These are phyloP conservation scores for Phrynocephalus forsythii DNA, from an alignment of 2,797 vertebrate genomes.

Conservation along the genomic window DNA sequence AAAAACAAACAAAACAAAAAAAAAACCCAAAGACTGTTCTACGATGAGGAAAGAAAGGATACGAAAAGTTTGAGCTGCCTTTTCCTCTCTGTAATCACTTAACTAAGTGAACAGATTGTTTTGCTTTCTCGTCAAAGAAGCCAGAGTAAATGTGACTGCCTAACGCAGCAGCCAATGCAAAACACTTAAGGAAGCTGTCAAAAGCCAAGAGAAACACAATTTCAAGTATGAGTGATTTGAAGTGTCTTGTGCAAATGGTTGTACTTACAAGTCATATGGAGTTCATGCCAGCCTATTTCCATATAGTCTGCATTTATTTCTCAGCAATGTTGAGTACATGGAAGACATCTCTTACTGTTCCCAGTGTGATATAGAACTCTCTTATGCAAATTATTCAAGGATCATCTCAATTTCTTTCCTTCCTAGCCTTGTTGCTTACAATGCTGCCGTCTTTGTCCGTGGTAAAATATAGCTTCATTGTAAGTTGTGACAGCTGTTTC, in stretches of 20 bases:
- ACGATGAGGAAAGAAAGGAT: not conserved
- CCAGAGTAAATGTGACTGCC: conserved; percentile 33
- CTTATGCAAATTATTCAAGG: conserved; percentile 33
- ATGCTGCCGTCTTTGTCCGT: not conserved
- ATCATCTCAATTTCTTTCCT: not conserved
- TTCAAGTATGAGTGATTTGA: conserved; percentile 49
- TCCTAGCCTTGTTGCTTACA: not conserved
- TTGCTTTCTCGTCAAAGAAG: conserved; percentile 29
- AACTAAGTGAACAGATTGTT: conserved; percentile 33
- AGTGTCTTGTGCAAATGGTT: conserved; percentile 43
- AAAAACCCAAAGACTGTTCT: not conserved
- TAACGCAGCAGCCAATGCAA: conserved; percentile 27
- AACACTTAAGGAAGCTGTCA: conserved; percentile 46
- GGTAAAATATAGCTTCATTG: not conserved
- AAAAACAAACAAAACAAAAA: not conserved
- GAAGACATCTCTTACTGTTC: conserved; percentile 22
- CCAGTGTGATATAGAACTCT: not conserved
- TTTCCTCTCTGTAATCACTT: conserved; percentile 11
- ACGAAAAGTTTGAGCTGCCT: conserved; percentile 24
- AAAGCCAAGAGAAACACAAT: conserved; percentile 39
- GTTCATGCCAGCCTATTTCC: conserved; percentile 17
- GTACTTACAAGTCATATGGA: conserved; percentile 33
- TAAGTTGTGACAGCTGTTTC: not conserved
- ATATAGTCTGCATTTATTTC: conserved; percentile 33
- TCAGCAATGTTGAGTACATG: conserved; percentile 1